Evolutionary conservation across 2,113 vertebrate species (phyloP).

Genomic region (Spizaetus ornatus): DNA sequence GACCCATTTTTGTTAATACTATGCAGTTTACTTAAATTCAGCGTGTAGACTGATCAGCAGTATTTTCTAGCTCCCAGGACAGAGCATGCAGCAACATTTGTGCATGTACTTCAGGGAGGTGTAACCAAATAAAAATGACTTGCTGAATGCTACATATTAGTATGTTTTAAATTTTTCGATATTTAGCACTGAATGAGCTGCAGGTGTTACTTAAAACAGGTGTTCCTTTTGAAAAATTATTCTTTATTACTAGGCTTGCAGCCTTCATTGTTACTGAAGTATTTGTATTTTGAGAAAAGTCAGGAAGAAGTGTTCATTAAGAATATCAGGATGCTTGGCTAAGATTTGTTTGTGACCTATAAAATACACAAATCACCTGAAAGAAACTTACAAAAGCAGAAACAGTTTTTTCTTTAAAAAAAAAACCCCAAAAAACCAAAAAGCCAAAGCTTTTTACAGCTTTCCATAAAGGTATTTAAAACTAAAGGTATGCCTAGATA

Average conservation of each 20-base stretch:
- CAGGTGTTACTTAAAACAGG: background rate
- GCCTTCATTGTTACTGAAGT: background rate
- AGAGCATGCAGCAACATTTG: background rate
- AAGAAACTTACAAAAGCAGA: background rate
- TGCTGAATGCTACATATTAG: background rate
- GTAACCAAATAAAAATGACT: background rate
- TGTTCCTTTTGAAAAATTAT: background rate
- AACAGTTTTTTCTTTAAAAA: background rate
- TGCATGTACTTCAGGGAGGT: background rate
- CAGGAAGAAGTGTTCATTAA: no score
- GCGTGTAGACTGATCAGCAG: fast-evolving
- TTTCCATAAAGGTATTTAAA: background rate
- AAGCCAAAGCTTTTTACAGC: background rate
- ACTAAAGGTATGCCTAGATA: background rate
- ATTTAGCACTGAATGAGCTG: background rate
- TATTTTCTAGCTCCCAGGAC: background rate
- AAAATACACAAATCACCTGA: background rate
- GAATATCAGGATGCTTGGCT: background rate
- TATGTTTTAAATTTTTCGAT: background rate
- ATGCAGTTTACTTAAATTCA: background rate
- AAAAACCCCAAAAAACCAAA: background rate
- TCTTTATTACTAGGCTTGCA: background rate
- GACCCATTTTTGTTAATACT: background rate
- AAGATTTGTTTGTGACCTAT: background rate
- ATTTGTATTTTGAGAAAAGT: background rate